These are phyloP conservation scores for Gymnosoma rotundatum DNA, from an alignment of 2,888 invertebrate species.

Conservation along the genomic window DNA sequence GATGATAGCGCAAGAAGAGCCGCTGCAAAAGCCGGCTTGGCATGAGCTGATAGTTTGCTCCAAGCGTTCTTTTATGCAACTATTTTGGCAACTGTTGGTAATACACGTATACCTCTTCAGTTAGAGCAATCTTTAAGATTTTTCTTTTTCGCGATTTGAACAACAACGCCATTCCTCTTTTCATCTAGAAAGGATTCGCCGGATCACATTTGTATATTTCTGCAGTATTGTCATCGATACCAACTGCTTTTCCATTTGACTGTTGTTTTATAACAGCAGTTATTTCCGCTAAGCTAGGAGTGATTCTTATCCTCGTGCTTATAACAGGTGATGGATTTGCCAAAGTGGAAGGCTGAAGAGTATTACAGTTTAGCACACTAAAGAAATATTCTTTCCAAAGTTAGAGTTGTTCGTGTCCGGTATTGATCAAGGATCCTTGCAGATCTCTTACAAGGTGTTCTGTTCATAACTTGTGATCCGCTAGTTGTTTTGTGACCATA, in stretches of 20 bases:
- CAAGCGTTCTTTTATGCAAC: background rate
- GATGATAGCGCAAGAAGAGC: too few relatives aligned
- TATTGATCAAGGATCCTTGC: background rate
- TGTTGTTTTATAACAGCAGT: background rate
- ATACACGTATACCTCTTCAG: background rate
- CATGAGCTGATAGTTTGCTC: too few relatives aligned
- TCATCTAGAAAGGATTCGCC: background rate
- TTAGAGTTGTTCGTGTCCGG: background rate
- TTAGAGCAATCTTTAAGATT: background rate
- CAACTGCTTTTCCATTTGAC: too few relatives aligned
- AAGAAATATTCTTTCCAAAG: background rate
- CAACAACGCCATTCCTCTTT: background rate
- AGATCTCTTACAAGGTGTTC: too few relatives aligned
- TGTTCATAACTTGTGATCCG: too few relatives aligned
- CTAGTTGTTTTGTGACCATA: too few relatives aligned
- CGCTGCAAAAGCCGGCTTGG: too few relatives aligned
- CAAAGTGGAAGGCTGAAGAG: background rate
- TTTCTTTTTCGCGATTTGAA: slow-evolving; percentile 1
- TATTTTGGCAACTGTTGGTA: slow-evolving; percentile 1
- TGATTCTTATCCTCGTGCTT: background rate
- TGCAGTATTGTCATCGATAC: too few relatives aligned
- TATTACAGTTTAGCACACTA: background rate
- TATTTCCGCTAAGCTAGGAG: background rate
- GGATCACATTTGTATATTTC: too few relatives aligned
- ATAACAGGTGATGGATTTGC: background rate